A percentile compares a stretch with the other conserved stretches of the same genome.
phyloP scores from a whole-genome alignment of 2,797 vertebrate species.

The Eidolon dupreanum region DNA sequence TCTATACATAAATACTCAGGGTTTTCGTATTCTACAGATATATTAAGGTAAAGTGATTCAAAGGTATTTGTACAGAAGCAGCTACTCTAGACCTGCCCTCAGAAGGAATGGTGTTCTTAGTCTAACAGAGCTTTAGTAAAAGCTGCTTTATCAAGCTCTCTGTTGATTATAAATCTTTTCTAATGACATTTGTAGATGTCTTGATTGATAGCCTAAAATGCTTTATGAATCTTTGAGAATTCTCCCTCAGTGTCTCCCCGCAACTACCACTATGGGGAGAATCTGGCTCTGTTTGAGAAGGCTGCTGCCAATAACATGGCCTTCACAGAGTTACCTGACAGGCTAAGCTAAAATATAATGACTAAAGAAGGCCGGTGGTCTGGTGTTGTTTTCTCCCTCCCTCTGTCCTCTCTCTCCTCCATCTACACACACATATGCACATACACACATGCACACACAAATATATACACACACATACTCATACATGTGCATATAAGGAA shows the following conservation, averaged over 20 bases:
- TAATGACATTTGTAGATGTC: background rate
- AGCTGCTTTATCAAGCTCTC: background rate
- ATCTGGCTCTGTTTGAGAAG: background rate
- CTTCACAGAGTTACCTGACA: background rate
- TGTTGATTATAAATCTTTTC: background rate
- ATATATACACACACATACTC: background rate
- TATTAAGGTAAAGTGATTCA: background rate
- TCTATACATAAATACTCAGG: conserved; percentile 8
- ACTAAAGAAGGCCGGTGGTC: no score
- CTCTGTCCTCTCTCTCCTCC: background rate
- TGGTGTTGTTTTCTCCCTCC: no score
- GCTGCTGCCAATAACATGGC: accelerated
- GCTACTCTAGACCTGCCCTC: background rate
- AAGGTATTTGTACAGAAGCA: background rate
- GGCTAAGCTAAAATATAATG: accelerated
- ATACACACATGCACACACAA: background rate
- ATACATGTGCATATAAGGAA: background rate
- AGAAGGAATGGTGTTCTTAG: background rate
- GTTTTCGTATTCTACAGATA: background rate
- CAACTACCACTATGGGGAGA: background rate
- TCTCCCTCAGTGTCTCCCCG: background rate
- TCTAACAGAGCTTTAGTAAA: accelerated
- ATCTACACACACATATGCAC: no score
- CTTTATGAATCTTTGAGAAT: background rate
- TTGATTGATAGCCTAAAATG: background rate